Evolutionary conservation across 2,113 vertebrate species (phyloP), one percentile per base, ranked within the genome.

Genomic region (Taxidea taxus): DNA sequence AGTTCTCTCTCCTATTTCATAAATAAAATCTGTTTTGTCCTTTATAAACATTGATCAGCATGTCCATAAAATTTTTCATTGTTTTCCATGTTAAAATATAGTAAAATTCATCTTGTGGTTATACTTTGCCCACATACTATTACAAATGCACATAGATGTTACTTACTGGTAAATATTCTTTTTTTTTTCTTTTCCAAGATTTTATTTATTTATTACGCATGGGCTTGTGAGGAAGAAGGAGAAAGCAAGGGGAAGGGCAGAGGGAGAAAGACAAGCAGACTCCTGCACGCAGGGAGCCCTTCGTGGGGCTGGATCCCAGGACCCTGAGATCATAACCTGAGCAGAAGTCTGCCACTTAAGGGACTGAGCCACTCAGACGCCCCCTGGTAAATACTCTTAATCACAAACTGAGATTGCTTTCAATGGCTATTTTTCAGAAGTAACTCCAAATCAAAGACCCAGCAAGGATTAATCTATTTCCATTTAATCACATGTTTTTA

Each of bases 391-490:
- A 72, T 90, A 90, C 64, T 90, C 44, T 91, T 90, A 66, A 83
- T 87, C 18, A 96, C n/a, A 93, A 81, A 49, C 21, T 72, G 5
- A 91, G n/a, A 89, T 66, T 49, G 29, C 15, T 87, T 88, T 93
- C 39, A 81, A 31, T 84, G 44, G 8, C 29, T 75, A 27, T 72
- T 94, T 91, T 86, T 87, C 37, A 27, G 34, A 91, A 80, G 74
- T 47, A 89, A 84, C 10, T 64, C 85, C 34, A 93, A 89, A 93
- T 92, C 70, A 66, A 90, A 93, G 75, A 56, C 13, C 16, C 37
- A 31, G 39, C 31, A 90, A 94, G 2, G 7, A 74, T 70, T 42
- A 87, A 74, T 49, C 37, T 49, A 64, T 77, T 86, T 93, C 44
- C 21, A n/a, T 64, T 75, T 18, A 89, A 23, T 49, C 68, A 66